Base-by-base conservation (phyloP, 2,888 invertebrate genomes). In the Rhorus exstirpatorius region DNA sequence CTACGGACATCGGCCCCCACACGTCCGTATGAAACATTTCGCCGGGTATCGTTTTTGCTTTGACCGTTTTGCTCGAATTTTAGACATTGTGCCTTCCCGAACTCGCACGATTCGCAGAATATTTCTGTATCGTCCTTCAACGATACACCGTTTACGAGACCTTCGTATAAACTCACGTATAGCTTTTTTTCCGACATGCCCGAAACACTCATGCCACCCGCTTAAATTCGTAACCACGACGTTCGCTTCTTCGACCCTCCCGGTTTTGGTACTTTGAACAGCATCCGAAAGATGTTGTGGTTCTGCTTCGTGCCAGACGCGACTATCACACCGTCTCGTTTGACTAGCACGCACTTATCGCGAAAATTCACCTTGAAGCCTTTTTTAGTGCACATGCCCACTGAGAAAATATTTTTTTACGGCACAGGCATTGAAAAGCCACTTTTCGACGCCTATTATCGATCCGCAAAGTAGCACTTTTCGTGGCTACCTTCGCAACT, bases 391-490 rank as follows among this genome's bases (percentile, higher is more conserved):
- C 75, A 76, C 14, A 77, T 60, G 35, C 71, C 75, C 26, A 84
- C 70, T 8, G 86, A 86, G 65, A 85, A 86, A 55, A 86, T 70
- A 76, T 86, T 86, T 53, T 85, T n/a, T n/a, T n/a, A n/a, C n/a
- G n/a, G n/a, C n/a, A n/a, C n/a, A n/a, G n/a, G n/a, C n/a, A n/a
- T n/a, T n/a, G n/a, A n/a, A n/a, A n/a, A n/a, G n/a, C n/a, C n/a
- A n/a, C n/a, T n/a, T n/a, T n/a, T n/a, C n/a, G n/a, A n/a, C n/a
- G n/a, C n/a, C n/a, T n/a, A n/a, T n/a, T n/a, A n/a, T n/a, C n/a
- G n/a, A n/a, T n/a, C n/a, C n/a, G n/a, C n/a, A n/a, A n/a, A n/a
- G n/a, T n/a, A n/a, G n/a, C n/a, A n/a, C n/a, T n/a, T n/a, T n/a
- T n/a, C n/a, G n/a, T n/a, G n/a, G n/a, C n/a, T n/a, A n/a, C n/a